These are phyloP conservation scores for Nezara viridula DNA, from an alignment of 2,888 invertebrate species.

Conservation along the genomic window DNA sequence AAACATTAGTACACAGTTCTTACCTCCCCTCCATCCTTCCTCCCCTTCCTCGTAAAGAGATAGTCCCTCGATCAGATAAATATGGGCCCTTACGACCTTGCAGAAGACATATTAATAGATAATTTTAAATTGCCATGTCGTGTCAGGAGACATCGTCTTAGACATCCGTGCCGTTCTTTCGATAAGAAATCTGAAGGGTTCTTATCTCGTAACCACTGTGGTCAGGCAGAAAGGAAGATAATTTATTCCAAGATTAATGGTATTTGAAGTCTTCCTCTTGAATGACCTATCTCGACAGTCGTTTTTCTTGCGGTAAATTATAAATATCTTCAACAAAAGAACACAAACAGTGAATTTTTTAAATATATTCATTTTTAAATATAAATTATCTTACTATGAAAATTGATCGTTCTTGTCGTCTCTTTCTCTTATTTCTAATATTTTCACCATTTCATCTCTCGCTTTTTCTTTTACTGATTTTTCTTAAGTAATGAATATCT, in stretches of 20 bases:
- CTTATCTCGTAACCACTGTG: not conserved
- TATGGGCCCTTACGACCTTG: not conserved
- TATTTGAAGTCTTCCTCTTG: not conserved
- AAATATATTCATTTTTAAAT: too few species aligned
- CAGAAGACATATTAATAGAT: not conserved
- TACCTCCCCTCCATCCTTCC: too few species aligned
- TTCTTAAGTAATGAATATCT: too few species aligned
- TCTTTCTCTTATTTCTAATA: too few species aligned
- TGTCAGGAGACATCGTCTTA: not conserved
- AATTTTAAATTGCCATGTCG: conserved; percentile 24
- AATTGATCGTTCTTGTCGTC: too few species aligned
- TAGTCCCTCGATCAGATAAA: not conserved
- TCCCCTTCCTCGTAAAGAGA: too few species aligned
- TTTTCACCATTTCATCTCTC: too few species aligned
- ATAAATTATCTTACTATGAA: too few species aligned
- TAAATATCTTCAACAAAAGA: not conserved
- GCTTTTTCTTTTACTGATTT: too few species aligned
- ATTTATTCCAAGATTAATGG: conserved; percentile 19
- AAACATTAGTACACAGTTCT: too few species aligned
- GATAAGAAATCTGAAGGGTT: not conserved
- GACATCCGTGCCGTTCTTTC: not conserved
- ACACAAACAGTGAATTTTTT: too few species aligned
- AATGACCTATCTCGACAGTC: not conserved
- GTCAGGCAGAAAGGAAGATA: not conserved
- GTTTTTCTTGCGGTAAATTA: not conserved